A percentile compares a stretch with the other conserved stretches of the same genome.
Conservation (phyloP, 2,888 invertebrate genomes). For the Agrochola lota region DNA sequence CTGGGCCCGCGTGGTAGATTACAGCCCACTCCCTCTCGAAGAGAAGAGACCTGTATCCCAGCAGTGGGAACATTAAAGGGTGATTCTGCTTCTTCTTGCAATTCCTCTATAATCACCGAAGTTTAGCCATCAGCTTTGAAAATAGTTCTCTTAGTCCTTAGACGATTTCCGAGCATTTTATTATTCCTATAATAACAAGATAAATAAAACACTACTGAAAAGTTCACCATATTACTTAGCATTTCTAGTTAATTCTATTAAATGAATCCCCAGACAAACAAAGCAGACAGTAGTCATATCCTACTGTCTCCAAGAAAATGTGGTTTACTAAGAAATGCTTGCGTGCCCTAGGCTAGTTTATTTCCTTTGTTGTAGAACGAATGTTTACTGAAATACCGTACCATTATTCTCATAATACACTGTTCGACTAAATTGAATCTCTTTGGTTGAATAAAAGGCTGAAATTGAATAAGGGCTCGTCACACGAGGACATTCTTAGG, state of each 20-base stretch:
- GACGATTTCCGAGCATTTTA: background rate
- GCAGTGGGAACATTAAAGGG: no score
- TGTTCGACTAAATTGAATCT: no score
- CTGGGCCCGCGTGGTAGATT: no score
- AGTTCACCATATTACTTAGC: background rate
- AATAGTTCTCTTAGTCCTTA: background rate
- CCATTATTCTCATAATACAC: background rate
- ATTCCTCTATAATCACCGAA: background rate
- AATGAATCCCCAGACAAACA: constrained; percentile 11
- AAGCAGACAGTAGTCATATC: constrained; percentile 10
- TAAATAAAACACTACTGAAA: background rate
- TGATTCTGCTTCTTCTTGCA: background rate
- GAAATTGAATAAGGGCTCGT: background rate
- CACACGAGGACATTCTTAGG: no score
- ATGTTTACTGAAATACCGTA: background rate
- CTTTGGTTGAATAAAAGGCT: background rate
- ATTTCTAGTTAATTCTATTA: constrained; percentile 21
- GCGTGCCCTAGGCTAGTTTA: background rate
- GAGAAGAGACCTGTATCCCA: no score
- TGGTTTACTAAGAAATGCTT: constrained; percentile 4
- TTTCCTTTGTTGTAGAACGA: background rate
- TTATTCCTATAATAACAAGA: background rate
- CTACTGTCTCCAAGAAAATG: constrained; percentile 6
- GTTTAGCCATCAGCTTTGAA: background rate
- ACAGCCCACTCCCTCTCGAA: no score